A percentile compares a stretch with the other conserved stretches of the same genome.
phyloP scores from a whole-genome alignment of 2,113 vertebrate species.

The Nerophis lumbriciformis region DNA sequence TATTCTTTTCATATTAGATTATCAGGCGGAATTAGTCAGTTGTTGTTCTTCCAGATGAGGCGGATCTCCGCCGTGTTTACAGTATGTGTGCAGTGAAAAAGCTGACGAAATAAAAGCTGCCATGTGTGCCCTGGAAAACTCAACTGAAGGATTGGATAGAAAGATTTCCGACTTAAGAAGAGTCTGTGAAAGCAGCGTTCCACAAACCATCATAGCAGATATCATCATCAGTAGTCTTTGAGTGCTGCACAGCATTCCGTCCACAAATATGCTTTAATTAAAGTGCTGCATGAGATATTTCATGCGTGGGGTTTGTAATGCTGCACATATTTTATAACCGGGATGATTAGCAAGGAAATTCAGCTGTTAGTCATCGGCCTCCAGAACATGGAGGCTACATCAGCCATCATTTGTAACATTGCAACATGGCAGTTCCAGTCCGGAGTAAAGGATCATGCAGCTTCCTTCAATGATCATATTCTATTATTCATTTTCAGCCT shows the following conservation, averaged over 20 bases:
- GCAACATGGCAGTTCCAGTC: slow-evolving; percentile 46
- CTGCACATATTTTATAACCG: slow-evolving; percentile 14
- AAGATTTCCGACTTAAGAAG: slow-evolving; percentile 14
- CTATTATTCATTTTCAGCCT: slow-evolving; percentile 47
- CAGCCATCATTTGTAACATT: slow-evolving; percentile 48
- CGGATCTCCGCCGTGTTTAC: slow-evolving; percentile 10
- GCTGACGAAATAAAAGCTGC: slow-evolving; percentile 38
- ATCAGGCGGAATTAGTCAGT: slow-evolving; percentile 17
- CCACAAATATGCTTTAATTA: background rate
- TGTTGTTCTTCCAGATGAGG: slow-evolving; percentile 13
- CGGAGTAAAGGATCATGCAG: slow-evolving; percentile 47
- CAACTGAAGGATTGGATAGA: slow-evolving; percentile 20
- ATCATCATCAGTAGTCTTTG: slow-evolving; percentile 6
- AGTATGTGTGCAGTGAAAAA: slow-evolving; percentile 18
- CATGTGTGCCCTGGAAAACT: slow-evolving; percentile 18
- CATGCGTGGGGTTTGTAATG: slow-evolving; percentile 8
- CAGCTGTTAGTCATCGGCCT: slow-evolving; percentile 15
- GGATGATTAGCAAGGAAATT: slow-evolving; percentile 7
- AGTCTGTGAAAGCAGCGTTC: slow-evolving; percentile 14
- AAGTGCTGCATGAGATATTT: slow-evolving; percentile 7
- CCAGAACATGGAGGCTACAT: slow-evolving; percentile 18
- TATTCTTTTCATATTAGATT: slow-evolving; percentile 12
- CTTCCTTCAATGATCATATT: slow-evolving; percentile 38
- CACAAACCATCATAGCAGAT: slow-evolving; percentile 21
- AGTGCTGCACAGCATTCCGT: slow-evolving; percentile 1